Evolutionary conservation across 2,888 invertebrate genomes (phyloP).

Genomic region (Uropetala carovei): DNA sequence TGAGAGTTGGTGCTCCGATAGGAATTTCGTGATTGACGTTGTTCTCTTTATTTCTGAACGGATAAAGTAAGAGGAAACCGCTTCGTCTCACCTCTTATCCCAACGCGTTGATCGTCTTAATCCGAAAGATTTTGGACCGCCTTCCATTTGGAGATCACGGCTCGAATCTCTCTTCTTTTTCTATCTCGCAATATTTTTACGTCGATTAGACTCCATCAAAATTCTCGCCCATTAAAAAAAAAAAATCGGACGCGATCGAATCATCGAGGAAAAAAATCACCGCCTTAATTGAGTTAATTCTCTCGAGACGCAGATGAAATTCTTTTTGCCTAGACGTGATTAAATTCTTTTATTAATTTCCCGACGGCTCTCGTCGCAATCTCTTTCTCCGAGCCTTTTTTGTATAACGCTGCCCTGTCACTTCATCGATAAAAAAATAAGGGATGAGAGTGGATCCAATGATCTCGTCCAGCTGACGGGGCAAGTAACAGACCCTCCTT

Average conservation of each 20-base stretch:
- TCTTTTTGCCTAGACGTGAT: not conserved
- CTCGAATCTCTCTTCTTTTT: no score
- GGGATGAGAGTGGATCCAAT: not conserved
- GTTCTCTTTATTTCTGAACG: no score
- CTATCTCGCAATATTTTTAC: no score
- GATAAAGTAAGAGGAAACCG: no score
- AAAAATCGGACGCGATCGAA: not conserved
- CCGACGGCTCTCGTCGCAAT: not conserved
- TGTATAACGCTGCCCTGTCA: not conserved
- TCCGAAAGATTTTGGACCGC: no score
- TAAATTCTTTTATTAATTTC: not conserved
- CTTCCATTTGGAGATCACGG: no score
- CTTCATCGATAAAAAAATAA: not conserved
- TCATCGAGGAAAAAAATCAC: not conserved
- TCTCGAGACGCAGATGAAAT: not conserved
- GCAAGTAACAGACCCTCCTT: slow-evolving; percentile 15
- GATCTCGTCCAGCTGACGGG: slow-evolving; percentile 17
- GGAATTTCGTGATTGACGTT: no score
- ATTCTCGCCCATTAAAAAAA: no score
- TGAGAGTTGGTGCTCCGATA: no score
- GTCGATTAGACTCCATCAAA: no score
- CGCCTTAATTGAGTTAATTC: not conserved
- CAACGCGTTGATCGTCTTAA: no score
- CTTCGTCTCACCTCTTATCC: no score
- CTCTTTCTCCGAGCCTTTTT: not conserved